phyloP scores from a whole-genome alignment of 2,797 vertebrate genomes.

The Myotis pilosus region DNA sequence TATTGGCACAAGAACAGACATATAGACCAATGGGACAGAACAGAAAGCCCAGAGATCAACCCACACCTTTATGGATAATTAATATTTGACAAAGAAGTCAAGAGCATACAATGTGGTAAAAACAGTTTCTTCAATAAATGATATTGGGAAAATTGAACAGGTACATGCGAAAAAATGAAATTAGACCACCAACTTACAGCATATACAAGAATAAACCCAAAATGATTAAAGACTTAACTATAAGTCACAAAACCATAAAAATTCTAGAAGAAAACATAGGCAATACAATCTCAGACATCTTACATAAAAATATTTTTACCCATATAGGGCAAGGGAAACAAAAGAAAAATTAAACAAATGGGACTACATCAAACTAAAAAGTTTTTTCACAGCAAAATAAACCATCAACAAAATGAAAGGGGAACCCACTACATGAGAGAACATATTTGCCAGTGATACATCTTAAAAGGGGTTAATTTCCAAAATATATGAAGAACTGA shows the following conservation, averaged over 20 bases:
- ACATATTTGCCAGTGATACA: neutral
- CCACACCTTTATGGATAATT: neutral
- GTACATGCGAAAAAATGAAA: neutral
- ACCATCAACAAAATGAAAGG: neutral
- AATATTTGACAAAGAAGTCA: neutral
- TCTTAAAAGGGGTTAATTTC: neutral
- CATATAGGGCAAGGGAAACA: neutral
- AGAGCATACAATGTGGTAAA: neutral
- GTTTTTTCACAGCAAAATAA: neutral
- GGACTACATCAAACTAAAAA: neutral
- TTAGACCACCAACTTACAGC: neutral
- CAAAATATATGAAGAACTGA: neutral
- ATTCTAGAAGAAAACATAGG: neutral
- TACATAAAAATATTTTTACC: neutral
- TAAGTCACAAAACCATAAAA: neutral
- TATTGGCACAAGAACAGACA: too few species aligned
- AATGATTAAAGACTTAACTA: neutral
- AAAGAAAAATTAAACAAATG: neutral
- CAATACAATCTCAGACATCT: neutral
- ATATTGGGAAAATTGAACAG: neutral
- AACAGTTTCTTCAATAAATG: neutral
- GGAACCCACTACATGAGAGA: neutral
- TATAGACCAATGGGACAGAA: too few species aligned
- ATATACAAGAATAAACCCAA: neutral
- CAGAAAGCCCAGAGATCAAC: neutral